These are phyloP conservation scores for Paramuricea clavata DNA, from an alignment of 92 coral and sea anemone genomes.

Conservation along the genomic window DNA sequence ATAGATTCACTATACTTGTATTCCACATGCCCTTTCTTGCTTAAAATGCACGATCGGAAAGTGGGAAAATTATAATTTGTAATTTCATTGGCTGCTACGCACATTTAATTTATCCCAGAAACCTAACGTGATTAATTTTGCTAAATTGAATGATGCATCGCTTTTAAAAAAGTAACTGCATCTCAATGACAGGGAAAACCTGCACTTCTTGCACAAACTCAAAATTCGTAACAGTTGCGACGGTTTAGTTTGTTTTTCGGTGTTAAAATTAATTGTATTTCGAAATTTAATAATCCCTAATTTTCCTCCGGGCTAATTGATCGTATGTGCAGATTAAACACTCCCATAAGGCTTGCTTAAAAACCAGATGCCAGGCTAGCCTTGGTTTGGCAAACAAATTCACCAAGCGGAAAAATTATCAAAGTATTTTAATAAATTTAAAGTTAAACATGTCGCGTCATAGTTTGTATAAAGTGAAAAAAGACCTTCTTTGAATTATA, in stretches of 20 bases:
- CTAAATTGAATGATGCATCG: too few relatives aligned
- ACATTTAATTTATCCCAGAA: too few relatives aligned
- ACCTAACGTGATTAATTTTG: too few relatives aligned
- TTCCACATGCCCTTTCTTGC: too few relatives aligned
- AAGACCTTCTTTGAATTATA: background rate
- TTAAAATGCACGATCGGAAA: too few relatives aligned
- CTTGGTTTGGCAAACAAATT: background rate
- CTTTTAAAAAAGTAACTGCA: background rate
- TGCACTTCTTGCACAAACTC: background rate
- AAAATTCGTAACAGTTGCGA: background rate
- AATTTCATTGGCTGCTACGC: too few relatives aligned
- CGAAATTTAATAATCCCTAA: constrained; percentile 15
- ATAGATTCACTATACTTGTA: too few relatives aligned
- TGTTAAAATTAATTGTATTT: background rate
- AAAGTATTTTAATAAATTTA: constrained; percentile 6
- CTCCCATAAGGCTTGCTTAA: background rate
- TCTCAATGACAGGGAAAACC: background rate
- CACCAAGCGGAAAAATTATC: background rate
- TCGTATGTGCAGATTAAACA: background rate
- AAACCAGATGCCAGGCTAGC: constrained; percentile 7
- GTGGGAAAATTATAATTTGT: too few relatives aligned
- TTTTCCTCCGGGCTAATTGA: background rate
- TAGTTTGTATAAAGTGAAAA: background rate
- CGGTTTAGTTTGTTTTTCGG: background rate
- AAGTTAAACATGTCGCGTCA: constrained; percentile 8